Evolutionary conservation across 92 coral and sea anemone genomes (phyloP).

Genomic region (Porites rus): DNA sequence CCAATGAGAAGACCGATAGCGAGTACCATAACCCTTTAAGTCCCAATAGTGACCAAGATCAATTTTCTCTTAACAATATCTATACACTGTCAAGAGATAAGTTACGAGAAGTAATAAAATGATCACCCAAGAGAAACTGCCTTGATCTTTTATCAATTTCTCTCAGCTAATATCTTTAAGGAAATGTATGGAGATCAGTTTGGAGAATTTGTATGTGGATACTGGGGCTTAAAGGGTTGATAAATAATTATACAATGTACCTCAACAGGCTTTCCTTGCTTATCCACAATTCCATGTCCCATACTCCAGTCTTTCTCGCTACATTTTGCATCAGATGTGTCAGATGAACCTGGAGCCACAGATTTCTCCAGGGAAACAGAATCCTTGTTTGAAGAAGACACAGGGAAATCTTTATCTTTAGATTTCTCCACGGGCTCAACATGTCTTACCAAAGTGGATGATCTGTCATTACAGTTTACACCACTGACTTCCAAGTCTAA

Average conservation of each 20-base stretch:
- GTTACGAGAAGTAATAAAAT: too few species aligned
- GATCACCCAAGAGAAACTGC: too few species aligned
- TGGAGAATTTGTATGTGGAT: too few species aligned
- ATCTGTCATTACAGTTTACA: background rate
- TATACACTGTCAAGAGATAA: too few species aligned
- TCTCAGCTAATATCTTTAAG: too few species aligned
- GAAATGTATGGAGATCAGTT: too few species aligned
- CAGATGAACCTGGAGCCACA: background rate
- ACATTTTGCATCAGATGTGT: background rate
- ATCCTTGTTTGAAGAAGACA: background rate
- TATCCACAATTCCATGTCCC: slow-evolving; percentile 79
- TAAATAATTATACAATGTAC: slow-evolving; percentile 26
- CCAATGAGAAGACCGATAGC: too few species aligned
- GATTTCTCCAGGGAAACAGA: background rate
- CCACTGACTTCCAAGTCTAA: slow-evolving; percentile 9
- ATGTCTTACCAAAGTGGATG: background rate
- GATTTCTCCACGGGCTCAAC: background rate
- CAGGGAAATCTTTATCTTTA: background rate
- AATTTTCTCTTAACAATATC: too few species aligned
- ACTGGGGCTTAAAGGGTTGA: too few species aligned
- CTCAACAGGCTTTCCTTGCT: slow-evolving; percentile 83
- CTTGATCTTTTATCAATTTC: too few species aligned
- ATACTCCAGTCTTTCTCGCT: slow-evolving; percentile 82
- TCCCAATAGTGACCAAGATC: too few species aligned
- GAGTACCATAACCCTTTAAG: too few species aligned